Evolutionary conservation across 2,888 invertebrate species (phyloP), one percentile per base, ranked within the genome.

Genomic region (Alloplasta piceator): DNA sequence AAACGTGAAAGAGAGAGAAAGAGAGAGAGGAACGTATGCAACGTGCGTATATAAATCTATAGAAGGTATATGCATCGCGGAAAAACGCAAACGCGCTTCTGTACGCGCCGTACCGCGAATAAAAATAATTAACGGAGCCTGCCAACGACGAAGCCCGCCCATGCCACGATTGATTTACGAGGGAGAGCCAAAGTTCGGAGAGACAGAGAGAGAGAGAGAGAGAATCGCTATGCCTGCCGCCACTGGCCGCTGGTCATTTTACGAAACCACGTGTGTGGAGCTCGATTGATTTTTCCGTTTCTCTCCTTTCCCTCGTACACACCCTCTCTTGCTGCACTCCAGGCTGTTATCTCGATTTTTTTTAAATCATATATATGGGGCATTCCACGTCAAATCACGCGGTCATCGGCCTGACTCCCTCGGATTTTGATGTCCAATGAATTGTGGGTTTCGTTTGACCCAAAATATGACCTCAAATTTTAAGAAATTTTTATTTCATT

Each of bases 111-210:
- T 84, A 81, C 85, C 85, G 90, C 87, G 89, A 89, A 90, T 89
- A 89, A 89, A 90, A 90, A 89, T 89, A 88, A 90, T 90, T 90
- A 90, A 87, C 88, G 88, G 82, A 86, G 86, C 86, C 87, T 90
- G 86, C 85, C 86, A 85, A 87, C 85, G 86, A 88, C 86, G 87
- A 85, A 87, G 85, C 83, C 71, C 48, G 63, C 73, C 78, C 61
- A 74, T 71, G 74, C 78, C 70, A 72, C 88, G 88, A 89, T 89
- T 90, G 89, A 89, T 90, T 89, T 90, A 89, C 87, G 87, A 85
- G 87, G 85, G 84, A 82, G 85, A 84, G 84, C 84, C 84, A 85
- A 89, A 85, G 85, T 82, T 86, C 86, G 85, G 85, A 88, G 86
- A 85, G 85, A 83, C 85, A 82, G 68, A 66, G 71, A 50, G 58